Conservation (phyloP, 1,140 invertebrate species). For the Anadara kagoshimensis region DNA sequence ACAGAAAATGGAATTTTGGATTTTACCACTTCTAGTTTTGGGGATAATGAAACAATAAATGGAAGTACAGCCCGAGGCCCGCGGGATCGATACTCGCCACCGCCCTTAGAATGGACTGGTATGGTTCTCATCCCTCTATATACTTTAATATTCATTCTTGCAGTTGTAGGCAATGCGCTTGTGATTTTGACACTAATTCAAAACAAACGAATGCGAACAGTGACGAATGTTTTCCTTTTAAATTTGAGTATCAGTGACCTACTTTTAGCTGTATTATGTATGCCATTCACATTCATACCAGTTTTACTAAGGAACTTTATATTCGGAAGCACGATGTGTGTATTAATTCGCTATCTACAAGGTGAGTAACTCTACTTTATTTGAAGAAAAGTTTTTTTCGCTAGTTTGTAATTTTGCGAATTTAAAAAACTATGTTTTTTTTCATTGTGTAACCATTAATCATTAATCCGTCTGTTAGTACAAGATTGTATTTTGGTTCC, state of each 20-base stretch:
- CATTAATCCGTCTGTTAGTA: too few species aligned
- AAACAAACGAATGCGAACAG: slow-evolving; percentile 89
- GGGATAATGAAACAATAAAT: too few species aligned
- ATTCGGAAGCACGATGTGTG: slow-evolving; percentile 87
- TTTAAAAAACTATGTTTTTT: too few species aligned
- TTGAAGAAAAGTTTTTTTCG: too few species aligned
- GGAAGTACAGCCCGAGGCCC: too few species aligned
- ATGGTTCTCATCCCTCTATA: slow-evolving; percentile 81
- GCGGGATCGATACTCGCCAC: background rate
- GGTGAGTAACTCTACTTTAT: slow-evolving; percentile 51
- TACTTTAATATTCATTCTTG: slow-evolving; percentile 85
- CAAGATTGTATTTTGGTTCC: too few species aligned
- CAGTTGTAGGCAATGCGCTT: slow-evolving; percentile 86
- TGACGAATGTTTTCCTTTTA: slow-evolving; percentile 91
- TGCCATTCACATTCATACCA: slow-evolving; percentile 90
- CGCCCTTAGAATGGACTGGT: slow-evolving; percentile 12
- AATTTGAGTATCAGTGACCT: slow-evolving; percentile 85
- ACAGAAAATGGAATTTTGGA: too few species aligned
- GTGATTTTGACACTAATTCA: slow-evolving; percentile 87
- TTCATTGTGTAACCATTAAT: too few species aligned
- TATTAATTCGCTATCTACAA: slow-evolving; percentile 87
- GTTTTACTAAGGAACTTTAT: slow-evolving; percentile 87
- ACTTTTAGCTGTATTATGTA: slow-evolving; percentile 89
- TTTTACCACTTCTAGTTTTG: too few species aligned
- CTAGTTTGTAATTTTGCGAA: too few species aligned